These are phyloP conservation scores for Malurus alboscapulatus DNA, from an alignment of 2,113 vertebrate genomes.

Conservation along the genomic window DNA sequence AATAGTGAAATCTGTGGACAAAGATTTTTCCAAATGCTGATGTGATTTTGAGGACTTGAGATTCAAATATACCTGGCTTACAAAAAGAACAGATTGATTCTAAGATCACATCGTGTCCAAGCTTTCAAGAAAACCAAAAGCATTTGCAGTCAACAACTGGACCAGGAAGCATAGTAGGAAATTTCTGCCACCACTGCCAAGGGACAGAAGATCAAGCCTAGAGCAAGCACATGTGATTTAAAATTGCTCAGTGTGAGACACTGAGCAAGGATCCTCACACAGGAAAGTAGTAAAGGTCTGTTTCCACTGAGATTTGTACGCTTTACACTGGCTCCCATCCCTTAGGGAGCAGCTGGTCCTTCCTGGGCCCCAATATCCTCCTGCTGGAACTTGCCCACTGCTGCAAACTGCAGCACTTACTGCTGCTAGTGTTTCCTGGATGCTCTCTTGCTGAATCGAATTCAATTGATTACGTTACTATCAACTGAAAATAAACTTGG, in stretches of 20 bases:
- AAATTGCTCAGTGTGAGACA: neutral
- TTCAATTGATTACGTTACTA: neutral
- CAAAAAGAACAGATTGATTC: neutral
- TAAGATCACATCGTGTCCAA: fast-evolving
- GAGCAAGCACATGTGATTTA: neutral
- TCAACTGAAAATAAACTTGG: neutral
- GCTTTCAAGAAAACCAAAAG: neutral
- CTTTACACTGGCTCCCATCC: neutral
- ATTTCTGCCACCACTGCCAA: neutral
- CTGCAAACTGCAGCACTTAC: neutral
- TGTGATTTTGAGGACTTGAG: neutral
- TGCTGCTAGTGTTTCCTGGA: neutral
- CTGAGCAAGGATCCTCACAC: neutral
- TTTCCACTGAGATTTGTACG: neutral
- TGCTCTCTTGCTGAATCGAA: neutral
- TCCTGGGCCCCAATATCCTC: neutral
- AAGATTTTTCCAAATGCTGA: neutral
- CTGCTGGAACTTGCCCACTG: neutral
- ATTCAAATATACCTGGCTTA: neutral
- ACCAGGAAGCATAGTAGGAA: neutral
- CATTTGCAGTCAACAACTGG: neutral
- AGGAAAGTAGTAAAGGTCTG: neutral
- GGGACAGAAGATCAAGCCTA: neutral
- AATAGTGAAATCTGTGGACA: neutral
- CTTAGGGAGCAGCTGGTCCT: neutral